Conservation (phyloP, 2,113 vertebrate species). For the Hymenochirus boettgeri region DNA sequence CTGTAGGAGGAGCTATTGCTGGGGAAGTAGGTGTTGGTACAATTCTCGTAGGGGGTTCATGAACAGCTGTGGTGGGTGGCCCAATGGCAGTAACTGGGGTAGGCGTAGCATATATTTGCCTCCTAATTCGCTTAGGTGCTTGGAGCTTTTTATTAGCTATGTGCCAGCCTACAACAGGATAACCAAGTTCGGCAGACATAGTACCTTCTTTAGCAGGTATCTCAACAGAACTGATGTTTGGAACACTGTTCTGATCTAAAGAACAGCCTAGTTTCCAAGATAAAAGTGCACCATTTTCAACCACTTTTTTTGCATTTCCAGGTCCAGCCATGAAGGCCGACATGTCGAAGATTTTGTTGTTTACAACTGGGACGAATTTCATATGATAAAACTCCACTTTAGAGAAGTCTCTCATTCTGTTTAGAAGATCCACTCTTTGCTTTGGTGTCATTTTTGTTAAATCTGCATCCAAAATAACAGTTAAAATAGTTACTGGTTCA, state of each 20-base stretch:
- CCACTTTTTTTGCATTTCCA: constrained; percentile 94
- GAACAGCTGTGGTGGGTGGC: constrained; percentile 75
- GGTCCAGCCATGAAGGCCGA: constrained; percentile 96
- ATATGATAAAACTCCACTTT: constrained; percentile 82
- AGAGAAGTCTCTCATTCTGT: constrained; percentile 80
- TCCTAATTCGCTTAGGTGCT: constrained; percentile 78
- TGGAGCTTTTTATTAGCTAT: constrained; percentile 93
- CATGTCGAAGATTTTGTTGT: constrained; percentile 96
- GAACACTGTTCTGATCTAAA: constrained; percentile 82
- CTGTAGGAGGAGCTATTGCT: constrained; percentile 80
- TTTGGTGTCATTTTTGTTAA: constrained; percentile 89
- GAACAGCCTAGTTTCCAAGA: constrained; percentile 94
- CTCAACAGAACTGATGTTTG: constrained; percentile 84
- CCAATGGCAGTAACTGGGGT: constrained; percentile 83
- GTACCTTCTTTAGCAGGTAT: constrained; percentile 85
- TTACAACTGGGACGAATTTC: constrained; percentile 89
- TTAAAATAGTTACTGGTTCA: constrained; percentile 84
- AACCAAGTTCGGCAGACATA: constrained; percentile 87
- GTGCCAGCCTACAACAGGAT: constrained; percentile 95
- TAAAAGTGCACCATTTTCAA: constrained; percentile 88
- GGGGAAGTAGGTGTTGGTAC: constrained; percentile 87
- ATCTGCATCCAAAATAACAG: constrained; percentile 92
- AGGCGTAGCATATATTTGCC: constrained; percentile 88
- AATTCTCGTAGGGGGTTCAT: constrained; percentile 79
- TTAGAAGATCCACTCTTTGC: constrained; percentile 78